A percentile compares a stretch with the other conserved stretches of the same genome.
Conservation (phyloP, 2,113 vertebrate species). For the Aepyceros melampus region DNA sequence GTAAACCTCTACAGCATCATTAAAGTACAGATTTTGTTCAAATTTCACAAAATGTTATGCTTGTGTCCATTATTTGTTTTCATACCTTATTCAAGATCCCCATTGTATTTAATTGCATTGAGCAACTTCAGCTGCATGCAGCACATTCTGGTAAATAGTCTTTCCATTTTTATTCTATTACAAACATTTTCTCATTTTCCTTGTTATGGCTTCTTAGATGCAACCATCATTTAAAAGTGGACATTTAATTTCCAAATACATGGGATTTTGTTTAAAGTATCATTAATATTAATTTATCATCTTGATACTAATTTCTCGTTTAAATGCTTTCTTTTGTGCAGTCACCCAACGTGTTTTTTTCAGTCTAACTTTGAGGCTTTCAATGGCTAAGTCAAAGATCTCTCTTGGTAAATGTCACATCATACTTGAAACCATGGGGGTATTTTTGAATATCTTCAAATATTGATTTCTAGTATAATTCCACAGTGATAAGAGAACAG, state of each 20-base stretch:
- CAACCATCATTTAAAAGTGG: neutral
- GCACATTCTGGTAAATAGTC: neutral
- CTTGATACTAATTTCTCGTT: neutral
- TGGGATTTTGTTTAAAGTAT: neutral
- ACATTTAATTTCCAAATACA: neutral
- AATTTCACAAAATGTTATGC: neutral
- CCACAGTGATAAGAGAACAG: neutral
- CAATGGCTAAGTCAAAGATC: neutral
- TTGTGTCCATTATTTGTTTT: neutral
- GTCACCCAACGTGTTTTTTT: neutral
- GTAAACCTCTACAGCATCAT: neutral
- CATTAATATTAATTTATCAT: neutral
- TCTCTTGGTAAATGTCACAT: neutral
- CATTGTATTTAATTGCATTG: neutral
- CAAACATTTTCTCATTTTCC: neutral
- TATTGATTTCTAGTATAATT: neutral
- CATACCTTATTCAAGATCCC: neutral
- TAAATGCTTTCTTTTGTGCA: neutral
- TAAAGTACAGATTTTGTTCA: neutral
- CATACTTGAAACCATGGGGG: neutral
- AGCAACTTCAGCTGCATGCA: neutral
- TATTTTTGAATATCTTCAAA: neutral
- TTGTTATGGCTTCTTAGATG: neutral
- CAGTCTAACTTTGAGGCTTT: neutral
- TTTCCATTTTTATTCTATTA: neutral